phyloP scores from a whole-genome alignment of 2,888 invertebrate genomes.

The Stenodera caucasica region DNA sequence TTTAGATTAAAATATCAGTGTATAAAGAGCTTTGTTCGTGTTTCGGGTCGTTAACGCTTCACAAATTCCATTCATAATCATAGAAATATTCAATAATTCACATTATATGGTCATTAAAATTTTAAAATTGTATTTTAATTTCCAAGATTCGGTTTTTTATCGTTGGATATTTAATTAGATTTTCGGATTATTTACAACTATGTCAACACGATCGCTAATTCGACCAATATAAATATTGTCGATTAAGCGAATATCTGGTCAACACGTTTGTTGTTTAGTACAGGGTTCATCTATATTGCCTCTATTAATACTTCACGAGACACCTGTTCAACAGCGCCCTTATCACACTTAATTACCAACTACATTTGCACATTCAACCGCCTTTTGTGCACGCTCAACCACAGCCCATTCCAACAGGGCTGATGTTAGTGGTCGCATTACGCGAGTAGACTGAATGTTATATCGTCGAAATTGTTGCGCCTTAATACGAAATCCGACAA shows the following conservation, averaged over 20 bases:
- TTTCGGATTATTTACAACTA: conserved; percentile 40
- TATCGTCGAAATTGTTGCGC: conserved; percentile 15
- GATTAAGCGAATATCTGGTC: conserved; percentile 8
- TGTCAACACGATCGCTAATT: conserved; percentile 32
- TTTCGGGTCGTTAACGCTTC: neutral
- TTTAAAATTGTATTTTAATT: neutral
- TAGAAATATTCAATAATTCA: neutral
- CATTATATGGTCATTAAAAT: neutral
- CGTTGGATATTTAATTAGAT: too few species aligned
- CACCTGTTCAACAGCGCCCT: conserved; percentile 32
- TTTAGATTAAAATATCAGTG: neutral
- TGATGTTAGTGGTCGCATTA: neutral
- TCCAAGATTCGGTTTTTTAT: too few species aligned
- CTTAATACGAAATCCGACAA: conserved; percentile 17
- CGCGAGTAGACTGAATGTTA: neutral
- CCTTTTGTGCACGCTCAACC: conserved; percentile 18
- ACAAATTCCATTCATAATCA: neutral
- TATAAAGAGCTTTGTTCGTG: conserved; percentile 2
- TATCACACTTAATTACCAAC: conserved; percentile 32
- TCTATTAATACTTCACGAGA: conserved; percentile 34
- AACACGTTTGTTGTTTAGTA: conserved; percentile 21
- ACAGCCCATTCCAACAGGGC: neutral
- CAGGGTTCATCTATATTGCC: conserved; percentile 26
- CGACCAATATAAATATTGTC: neutral
- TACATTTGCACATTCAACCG: conserved; percentile 28